Evolutionary conservation across 23 tunicate genomes (phyloP).

Genomic region (Oikopleura vanhoeffeni): DNA sequence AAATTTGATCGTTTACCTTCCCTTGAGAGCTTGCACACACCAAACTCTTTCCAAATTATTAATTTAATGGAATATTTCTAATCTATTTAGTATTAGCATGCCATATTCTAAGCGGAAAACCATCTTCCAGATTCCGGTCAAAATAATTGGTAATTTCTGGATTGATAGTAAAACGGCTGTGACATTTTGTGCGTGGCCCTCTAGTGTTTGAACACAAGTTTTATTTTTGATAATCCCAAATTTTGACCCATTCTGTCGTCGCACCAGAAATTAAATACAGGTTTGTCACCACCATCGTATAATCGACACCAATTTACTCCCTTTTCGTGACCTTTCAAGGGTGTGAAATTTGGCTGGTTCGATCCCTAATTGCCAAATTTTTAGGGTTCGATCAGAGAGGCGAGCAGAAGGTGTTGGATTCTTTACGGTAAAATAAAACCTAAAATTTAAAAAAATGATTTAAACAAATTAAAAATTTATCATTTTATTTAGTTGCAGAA

Average conservation of each 20-base stretch:
- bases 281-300: conserved; percentile 97
- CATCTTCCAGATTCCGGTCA: conserved; percentile 97
- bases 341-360: conserved; percentile 75
- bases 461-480: too few relatives aligned
- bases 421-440: conserved; percentile 80
- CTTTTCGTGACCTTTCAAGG: conserved; percentile 91
- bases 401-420: conserved; percentile 91
- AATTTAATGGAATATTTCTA: conserved; percentile 65
- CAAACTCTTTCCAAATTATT: conserved; percentile 88
- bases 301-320: conserved; percentile 95
- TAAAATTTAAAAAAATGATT: too few relatives aligned
- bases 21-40: conserved; percentile 76
- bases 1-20: conserved; percentile 13
- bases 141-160: conserved; percentile 87
- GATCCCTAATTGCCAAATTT: conserved; percentile 95
- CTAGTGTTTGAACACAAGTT: conserved; percentile 95
- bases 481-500: too few relatives aligned
- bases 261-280: conserved; percentile 78
- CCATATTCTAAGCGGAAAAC: conserved; percentile 70
- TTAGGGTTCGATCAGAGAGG: conserved; percentile 67
- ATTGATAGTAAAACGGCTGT: conserved; percentile 70
- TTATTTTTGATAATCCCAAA: conserved; percentile 98
- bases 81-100: conserved; percentile 83
- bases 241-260: conserved; percentile 82
- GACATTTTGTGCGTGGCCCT: conserved; percentile 93